These are phyloP conservation scores for Rousettus madagascariensis DNA, from an alignment of 2,797 vertebrate genomes.

Conservation along the genomic window DNA sequence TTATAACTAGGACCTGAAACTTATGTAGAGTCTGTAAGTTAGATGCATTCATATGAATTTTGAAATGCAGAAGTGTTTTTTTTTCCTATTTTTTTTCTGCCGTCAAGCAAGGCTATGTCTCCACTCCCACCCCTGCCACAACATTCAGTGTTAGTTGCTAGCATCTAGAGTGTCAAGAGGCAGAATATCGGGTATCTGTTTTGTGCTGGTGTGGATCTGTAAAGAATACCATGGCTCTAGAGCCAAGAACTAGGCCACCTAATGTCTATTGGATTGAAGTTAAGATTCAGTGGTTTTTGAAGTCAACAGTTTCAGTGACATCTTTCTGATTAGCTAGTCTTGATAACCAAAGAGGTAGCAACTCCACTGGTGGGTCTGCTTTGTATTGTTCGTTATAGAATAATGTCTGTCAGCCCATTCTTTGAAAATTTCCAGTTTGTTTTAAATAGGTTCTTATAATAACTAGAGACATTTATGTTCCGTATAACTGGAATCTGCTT, in stretches of 20 bases:
- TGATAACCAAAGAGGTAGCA: not conserved
- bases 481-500: conserved; percentile 19
- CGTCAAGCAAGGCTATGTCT: not conserved
- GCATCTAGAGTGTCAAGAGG: not conserved
- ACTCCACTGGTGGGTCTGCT: not conserved
- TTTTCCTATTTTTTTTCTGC: not conserved
- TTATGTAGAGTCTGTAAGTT: not conserved
- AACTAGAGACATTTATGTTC: not conserved
- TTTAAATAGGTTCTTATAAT: conserved; percentile 31
- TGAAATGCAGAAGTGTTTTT: not conserved
- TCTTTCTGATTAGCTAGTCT: not conserved
- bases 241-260: not conserved
- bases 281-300: not conserved
- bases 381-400: not conserved
- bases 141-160: not conserved
- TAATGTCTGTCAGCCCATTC: not conserved
- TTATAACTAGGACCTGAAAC: not conserved
- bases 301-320: not conserved
- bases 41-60: not conserved
- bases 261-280: not conserved
- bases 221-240: not conserved
- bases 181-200: not conserved
- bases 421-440: not conserved
- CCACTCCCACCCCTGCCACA: not conserved
- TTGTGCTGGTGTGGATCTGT: not conserved